Percentiles rank a stretch among this genome's conserved stretches.
These are phyloP conservation scores for Dendropsophus ebraccatus DNA, from an alignment of 2,113 vertebrate genomes.

Conservation along the genomic window DNA sequence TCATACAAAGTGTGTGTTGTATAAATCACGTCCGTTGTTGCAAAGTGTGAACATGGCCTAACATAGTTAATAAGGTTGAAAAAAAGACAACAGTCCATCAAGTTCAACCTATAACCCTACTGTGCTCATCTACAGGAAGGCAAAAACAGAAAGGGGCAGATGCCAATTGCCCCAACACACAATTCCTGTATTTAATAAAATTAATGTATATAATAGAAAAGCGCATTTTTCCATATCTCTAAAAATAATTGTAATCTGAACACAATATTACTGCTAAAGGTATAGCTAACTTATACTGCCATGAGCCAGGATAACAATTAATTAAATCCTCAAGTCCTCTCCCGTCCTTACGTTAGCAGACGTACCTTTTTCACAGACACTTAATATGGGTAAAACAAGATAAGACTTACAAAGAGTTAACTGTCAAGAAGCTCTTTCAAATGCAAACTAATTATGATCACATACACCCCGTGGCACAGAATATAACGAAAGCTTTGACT, in stretches of 20 bases:
- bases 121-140: no score
- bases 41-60: no score
- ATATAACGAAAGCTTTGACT: conserved; percentile 51
- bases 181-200: no score
- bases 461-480: conserved; percentile 45
- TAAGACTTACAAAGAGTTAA: conserved; percentile 38
- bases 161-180: no score
- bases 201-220: not conserved
- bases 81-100: no score
- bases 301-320: not conserved
- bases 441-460: conserved; percentile 48
- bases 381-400: not conserved
- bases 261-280: not conserved
- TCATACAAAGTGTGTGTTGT: no score
- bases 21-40: no score
- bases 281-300: not conserved
- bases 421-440: conserved; percentile 36
- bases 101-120: no score
- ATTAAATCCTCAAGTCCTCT: not conserved
- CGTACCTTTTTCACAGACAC: not conserved
- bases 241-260: no score
- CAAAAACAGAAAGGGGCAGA: no score
- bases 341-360: not conserved
- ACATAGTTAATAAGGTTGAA: no score
- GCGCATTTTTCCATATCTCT: not conserved